Conservation (phyloP, 2,797 vertebrate species). For the Peromyscus aztecus region DNA sequence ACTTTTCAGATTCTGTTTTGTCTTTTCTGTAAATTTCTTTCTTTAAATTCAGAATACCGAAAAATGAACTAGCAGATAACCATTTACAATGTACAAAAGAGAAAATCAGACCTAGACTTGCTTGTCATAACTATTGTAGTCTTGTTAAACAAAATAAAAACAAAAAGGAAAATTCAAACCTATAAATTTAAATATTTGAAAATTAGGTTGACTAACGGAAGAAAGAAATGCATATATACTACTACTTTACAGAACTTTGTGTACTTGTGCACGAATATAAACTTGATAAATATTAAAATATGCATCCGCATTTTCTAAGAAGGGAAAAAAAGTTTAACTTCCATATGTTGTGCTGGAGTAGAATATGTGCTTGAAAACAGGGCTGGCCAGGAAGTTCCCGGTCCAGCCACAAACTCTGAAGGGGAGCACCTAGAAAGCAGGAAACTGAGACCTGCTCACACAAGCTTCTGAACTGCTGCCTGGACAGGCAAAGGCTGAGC, state of each 20-base stretch:
- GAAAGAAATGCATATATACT: background rate
- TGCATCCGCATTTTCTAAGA: background rate
- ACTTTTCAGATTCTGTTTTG: background rate
- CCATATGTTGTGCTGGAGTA: background rate
- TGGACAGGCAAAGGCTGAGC: rapidly evolving
- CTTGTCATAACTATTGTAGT: background rate
- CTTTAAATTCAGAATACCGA: background rate
- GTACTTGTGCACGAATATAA: background rate
- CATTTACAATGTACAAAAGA: background rate
- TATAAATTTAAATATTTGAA: background rate
- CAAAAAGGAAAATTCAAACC: background rate
- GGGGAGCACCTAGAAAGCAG: rapidly evolving
- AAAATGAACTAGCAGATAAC: background rate
- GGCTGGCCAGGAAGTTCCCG: background rate
- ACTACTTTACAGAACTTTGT: background rate
- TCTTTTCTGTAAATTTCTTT: background rate
- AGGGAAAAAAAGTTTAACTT: background rate
- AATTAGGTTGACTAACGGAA: background rate
- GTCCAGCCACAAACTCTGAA: background rate
- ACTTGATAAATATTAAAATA: background rate
- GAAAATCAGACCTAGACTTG: background rate
- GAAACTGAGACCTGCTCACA: rapidly evolving
- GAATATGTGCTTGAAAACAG: background rate
- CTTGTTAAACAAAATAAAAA: background rate
- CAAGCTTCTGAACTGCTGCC: background rate